phyloP scores from a whole-genome alignment of 1,140 invertebrate genomes.

The Drosophila lacteicornis region DNA sequence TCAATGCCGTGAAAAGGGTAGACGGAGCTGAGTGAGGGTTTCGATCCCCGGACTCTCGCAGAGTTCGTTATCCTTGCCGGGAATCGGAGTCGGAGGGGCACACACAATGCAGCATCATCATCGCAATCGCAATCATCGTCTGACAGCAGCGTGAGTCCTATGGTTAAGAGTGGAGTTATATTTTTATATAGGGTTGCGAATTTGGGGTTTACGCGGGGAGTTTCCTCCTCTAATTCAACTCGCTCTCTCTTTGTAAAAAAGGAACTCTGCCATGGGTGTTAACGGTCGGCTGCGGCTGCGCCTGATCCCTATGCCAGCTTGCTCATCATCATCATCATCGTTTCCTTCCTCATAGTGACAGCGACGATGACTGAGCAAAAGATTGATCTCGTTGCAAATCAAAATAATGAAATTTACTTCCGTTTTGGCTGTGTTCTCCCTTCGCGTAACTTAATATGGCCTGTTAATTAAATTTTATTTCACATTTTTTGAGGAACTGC shows the following conservation, averaged over 20 bases:
- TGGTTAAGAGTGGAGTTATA: slow-evolving; percentile 8
- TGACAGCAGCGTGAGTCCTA: slow-evolving; percentile 50
- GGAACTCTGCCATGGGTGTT: slow-evolving; percentile 62
- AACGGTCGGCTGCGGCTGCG: slow-evolving; percentile 45
- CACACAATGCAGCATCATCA: slow-evolving; percentile 50
- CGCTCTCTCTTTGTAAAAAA: slow-evolving; percentile 14
- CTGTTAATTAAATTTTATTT: slow-evolving; percentile 30
- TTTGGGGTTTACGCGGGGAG: slow-evolving; percentile 45
- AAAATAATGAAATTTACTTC: slow-evolving; percentile 63
- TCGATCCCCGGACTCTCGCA: slow-evolving; percentile 5
- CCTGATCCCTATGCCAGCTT: slow-evolving; percentile 29
- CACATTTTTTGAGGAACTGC: slow-evolving; percentile 16
- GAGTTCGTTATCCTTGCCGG: slow-evolving; percentile 74
- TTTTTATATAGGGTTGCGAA: slow-evolving; percentile 70
- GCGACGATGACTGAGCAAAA: slow-evolving; percentile 55
- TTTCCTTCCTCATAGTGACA: slow-evolving; percentile 10
- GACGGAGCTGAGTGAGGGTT: slow-evolving; percentile 21
- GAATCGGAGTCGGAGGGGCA: slow-evolving; percentile 24
- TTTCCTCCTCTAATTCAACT: slow-evolving; percentile 14
- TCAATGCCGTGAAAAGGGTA: slow-evolving; percentile 82
- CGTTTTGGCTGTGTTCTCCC: slow-evolving; percentile 22
- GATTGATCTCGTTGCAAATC: slow-evolving; percentile 55
- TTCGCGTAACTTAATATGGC: slow-evolving; percentile 46
- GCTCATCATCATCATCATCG: slow-evolving; percentile 37
- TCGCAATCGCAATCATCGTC: slow-evolving; percentile 42